Percentiles rank a stretch among this genome's conserved stretches.
These are phyloP conservation scores for Lithophane socia DNA, from an alignment of 2,888 invertebrate genomes.

Conservation along the genomic window DNA sequence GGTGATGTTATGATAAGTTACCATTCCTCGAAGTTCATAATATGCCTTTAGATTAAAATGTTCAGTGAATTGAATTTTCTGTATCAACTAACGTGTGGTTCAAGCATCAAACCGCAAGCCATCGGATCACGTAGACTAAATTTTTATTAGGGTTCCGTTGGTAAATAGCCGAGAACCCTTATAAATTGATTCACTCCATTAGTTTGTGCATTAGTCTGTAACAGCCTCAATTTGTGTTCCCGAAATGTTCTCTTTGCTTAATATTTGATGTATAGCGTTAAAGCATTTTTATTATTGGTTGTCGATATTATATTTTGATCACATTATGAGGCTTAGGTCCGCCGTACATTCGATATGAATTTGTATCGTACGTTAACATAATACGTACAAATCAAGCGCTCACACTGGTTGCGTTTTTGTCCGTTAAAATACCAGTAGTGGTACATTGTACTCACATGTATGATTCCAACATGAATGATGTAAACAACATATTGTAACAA, in stretches of 20 bases:
- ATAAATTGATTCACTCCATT: slow-evolving; percentile 54
- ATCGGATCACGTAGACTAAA: slow-evolving; percentile 30
- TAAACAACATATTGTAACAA: no score
- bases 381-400: no score
- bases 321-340: neutral
- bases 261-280: slow-evolving; percentile 26
- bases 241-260: slow-evolving; percentile 13
- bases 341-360: no score
- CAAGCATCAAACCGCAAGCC: slow-evolving; percentile 26
- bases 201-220: slow-evolving; percentile 35
- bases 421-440: no score
- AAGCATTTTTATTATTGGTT: slow-evolving; percentile 1
- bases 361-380: no score
- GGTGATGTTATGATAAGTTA: neutral
- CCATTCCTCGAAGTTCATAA: neutral
- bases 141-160: slow-evolving; percentile 53
- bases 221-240: slow-evolving; percentile 18
- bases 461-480: no score
- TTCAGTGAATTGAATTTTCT: slow-evolving; percentile 33
- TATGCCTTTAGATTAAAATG: neutral
- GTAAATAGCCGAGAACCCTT: slow-evolving; percentile 46
- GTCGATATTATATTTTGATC: neutral
- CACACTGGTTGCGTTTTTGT: no score
- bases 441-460: no score
- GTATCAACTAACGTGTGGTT: slow-evolving; percentile 5